phyloP scores from a whole-genome alignment of 2,113 vertebrate genomes.

The Syngnathus scovelli region DNA sequence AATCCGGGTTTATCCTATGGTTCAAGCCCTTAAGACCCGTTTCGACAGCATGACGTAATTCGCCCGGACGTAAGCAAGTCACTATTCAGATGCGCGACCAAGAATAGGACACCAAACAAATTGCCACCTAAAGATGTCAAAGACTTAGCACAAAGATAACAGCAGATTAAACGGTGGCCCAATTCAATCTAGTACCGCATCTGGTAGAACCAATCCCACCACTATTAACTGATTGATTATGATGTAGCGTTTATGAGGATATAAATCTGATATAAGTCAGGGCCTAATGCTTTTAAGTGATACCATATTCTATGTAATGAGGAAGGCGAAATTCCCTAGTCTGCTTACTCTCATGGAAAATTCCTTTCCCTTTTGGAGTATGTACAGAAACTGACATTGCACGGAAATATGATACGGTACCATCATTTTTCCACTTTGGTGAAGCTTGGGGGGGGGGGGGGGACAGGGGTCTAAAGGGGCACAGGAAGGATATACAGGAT shows the following conservation, averaged over 20 bases:
- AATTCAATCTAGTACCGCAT: background rate
- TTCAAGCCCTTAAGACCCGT: background rate
- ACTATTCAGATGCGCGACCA: background rate
- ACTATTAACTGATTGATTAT: background rate
- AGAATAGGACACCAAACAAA: conserved; percentile 1
- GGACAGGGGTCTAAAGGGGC: conserved; percentile 10
- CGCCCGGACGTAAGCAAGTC: background rate
- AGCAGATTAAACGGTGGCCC: background rate
- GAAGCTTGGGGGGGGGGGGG: background rate
- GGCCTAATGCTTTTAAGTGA: conserved; percentile 18
- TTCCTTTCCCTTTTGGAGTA: conserved; percentile 27
- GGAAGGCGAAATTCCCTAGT: conserved; percentile 30
- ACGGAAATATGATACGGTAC: conserved; percentile 37
- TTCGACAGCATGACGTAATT: background rate
- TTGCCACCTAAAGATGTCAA: background rate
- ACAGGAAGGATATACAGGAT: conserved; percentile 56
- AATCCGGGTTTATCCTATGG: background rate
- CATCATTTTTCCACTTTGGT: conserved; percentile 58
- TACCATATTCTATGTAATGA: conserved; percentile 11
- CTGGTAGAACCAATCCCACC: background rate
- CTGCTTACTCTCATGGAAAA: conserved; percentile 44
- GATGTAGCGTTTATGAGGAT: background rate
- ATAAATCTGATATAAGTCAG: conserved; percentile 14
- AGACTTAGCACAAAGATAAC: background rate
- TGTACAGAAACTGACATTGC: conserved; percentile 32